Evolutionary conservation across 1,140 invertebrate genomes (phyloP).

Genomic region (Gonatopus flavifemur): DNA sequence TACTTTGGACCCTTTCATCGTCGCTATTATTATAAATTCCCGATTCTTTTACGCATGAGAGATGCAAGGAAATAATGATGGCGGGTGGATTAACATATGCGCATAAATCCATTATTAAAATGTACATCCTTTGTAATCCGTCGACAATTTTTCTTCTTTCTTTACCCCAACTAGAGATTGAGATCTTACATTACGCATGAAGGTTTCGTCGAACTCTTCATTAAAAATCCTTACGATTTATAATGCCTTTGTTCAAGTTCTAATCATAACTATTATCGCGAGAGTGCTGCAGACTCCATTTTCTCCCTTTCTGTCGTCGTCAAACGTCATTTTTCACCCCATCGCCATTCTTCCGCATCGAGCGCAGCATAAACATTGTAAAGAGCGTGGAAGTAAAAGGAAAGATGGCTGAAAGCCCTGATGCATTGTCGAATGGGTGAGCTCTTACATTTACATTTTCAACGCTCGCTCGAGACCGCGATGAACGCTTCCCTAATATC

Average conservation of each 20-base stretch:
- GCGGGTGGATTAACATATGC: constrained; percentile 45
- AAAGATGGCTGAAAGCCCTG: too few species aligned
- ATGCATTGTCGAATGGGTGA: too few species aligned
- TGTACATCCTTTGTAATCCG: constrained; percentile 44
- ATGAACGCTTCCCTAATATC: too few species aligned
- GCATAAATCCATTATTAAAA: constrained; percentile 60
- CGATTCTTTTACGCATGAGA: too few species aligned
- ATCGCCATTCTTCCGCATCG: too few species aligned
- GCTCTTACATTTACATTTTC: too few species aligned
- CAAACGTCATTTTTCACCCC: not conserved
- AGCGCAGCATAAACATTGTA: not conserved
- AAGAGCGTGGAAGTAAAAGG: too few species aligned
- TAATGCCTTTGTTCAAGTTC: constrained; percentile 44
- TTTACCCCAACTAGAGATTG: constrained; percentile 30
- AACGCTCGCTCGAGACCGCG: too few species aligned
- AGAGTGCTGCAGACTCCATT: not conserved
- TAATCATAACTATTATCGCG: constrained; percentile 32
- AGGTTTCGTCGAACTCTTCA: constrained; percentile 37
- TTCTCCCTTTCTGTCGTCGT: constrained; percentile 1
- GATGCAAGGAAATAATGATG: constrained; percentile 40
- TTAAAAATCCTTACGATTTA: constrained; percentile 41
- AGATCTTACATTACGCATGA: too few species aligned
- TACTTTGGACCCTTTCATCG: too few species aligned
- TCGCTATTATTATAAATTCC: too few species aligned
- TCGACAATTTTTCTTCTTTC: constrained; percentile 49